Evolutionary conservation across 2,113 vertebrate species (phyloP), one percentile per base, ranked within the genome.

Genomic region (Chaetodon auriga): DNA sequence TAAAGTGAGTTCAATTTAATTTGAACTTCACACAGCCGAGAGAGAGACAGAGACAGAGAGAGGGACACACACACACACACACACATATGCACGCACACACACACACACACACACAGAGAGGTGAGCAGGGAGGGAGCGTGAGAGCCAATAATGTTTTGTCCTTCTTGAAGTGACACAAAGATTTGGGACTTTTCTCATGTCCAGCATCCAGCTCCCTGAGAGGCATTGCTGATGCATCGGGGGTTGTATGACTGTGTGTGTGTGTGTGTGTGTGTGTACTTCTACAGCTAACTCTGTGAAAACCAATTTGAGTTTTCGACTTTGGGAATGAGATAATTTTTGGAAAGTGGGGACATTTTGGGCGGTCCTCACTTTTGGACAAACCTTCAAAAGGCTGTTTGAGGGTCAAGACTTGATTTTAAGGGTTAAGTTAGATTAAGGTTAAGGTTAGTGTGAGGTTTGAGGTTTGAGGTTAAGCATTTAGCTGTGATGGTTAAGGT

Each of bases 1-100:
- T 84, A 81, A 90, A 90, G 86, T 84, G 90, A 86, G 83, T 90
- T 90, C 89, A 93, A 87, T 92, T 89, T 88, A 90, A 93, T 91
- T 89, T 92, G 84, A 92, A 92, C 88, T 90, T 84, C 81, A 87
- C 75, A 76, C 30, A 58, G 81, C 23, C 54, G 54, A 53, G 58
- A 78, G 48, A 74, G 30, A 71, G 54, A 49, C 49, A 36, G 82
- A 73, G 38, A 41, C 6, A 41, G 38, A 41, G 38, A 41, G 38
- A 41, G 38, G 60, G 61, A 63, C 0, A 68, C 66, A 65, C 53
- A 30, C 18, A 45, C 7, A 55, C 0, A 68, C 66, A 65, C 53
- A 30, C 18, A 45, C 7, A 55, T 38, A 38, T 4, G 43, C 19
- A 58, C 49, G 21, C 65, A 63, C 36, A 43, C 49, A 74, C 46